phyloP scores from a whole-genome alignment of 35 echinoderm and acorn worm species.

The Apostichopus parvimensis region DNA sequence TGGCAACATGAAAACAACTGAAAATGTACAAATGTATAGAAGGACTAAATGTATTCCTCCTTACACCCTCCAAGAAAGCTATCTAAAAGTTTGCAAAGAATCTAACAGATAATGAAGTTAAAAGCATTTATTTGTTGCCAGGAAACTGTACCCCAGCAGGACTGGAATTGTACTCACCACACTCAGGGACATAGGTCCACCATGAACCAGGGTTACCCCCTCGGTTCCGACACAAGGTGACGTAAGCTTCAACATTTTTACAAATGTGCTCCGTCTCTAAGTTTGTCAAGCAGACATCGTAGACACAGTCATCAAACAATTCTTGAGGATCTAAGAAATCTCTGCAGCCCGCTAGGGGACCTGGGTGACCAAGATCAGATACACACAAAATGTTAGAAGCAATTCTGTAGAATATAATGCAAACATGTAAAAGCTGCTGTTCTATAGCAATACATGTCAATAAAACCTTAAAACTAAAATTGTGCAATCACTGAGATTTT shows the following conservation, averaged over 20 bases:
- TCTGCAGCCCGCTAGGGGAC: neutral
- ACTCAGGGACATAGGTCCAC: constrained; percentile 12
- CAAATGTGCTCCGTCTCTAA: too few species aligned
- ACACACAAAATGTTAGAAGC: neutral
- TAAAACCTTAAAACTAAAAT: too few species aligned
- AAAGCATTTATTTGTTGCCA: neutral
- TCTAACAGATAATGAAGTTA: too few species aligned
- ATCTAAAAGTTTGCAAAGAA: too few species aligned
- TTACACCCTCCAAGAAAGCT: too few species aligned
- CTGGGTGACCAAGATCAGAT: neutral
- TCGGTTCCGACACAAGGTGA: neutral
- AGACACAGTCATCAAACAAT: constrained; percentile 11
- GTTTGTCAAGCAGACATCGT: neutral
- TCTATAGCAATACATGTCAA: too few species aligned
- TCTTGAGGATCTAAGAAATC: neutral
- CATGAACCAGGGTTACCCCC: neutral
- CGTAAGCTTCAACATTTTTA: neutral
- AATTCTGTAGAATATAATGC: neutral
- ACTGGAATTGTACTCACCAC: neutral
- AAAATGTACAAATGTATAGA: too few species aligned
- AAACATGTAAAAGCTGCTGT: neutral
- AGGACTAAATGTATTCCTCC: too few species aligned
- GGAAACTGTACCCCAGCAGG: neutral
- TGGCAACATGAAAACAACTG: too few species aligned
- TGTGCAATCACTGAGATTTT: too few species aligned